phyloP scores from a whole-genome alignment of 2,888 invertebrate genomes.

The Pseudococcus viburni region DNA sequence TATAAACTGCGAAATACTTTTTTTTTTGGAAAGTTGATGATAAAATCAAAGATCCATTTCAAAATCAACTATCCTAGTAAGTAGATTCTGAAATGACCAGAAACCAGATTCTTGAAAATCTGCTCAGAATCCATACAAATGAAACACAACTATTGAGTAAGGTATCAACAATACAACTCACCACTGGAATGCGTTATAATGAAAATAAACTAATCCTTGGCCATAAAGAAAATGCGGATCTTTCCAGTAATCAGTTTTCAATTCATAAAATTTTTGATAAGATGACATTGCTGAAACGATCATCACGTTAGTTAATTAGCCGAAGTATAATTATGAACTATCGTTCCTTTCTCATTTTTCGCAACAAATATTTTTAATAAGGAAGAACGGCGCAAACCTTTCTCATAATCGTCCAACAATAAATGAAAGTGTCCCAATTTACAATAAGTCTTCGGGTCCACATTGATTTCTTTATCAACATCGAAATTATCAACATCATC shows the following conservation, averaged over 20 bases:
- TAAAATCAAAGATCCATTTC: too few species aligned
- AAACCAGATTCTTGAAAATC: too few species aligned
- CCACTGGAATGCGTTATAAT: constrained; percentile 96
- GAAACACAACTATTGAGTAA: too few species aligned
- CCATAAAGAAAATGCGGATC: constrained; percentile 95
- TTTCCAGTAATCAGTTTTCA: constrained; percentile 87
- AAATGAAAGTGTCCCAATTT: constrained; percentile 96
- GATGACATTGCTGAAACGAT: constrained; percentile 90
- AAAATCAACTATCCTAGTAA: too few species aligned
- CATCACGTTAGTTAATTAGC: constrained; percentile 65
- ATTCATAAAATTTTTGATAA: constrained; percentile 90
- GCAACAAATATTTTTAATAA: background rate
- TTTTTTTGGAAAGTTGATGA: too few species aligned
- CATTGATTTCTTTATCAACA: constrained; percentile 78
- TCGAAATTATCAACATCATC: constrained; percentile 71
- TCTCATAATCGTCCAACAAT: constrained; percentile 91
- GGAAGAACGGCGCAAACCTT: constrained; percentile 78
- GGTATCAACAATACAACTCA: constrained; percentile 75
- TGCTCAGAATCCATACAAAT: too few species aligned
- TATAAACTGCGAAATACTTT: too few species aligned
- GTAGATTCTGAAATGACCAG: too few species aligned
- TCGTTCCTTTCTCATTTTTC: too few species aligned
- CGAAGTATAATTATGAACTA: constrained; percentile 6
- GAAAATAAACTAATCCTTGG: constrained; percentile 94
- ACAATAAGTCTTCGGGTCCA: constrained; percentile 92